A percentile compares a stretch with the other conserved stretches of the same genome.
Conservation (phyloP, 2,888 invertebrate species). For the Strigamia crassipes region DNA sequence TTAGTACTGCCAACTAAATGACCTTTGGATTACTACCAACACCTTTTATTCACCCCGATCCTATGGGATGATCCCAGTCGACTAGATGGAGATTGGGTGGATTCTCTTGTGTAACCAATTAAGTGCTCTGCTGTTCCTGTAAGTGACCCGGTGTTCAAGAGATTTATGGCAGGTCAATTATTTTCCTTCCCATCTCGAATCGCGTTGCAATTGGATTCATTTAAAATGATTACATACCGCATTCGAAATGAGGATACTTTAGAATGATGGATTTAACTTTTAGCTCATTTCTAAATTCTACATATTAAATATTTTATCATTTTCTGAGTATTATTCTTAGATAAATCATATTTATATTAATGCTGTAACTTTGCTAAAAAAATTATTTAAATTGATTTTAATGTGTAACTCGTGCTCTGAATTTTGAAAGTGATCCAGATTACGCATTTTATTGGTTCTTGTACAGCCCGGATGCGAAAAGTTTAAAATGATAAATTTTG, state of each 20-base stretch:
- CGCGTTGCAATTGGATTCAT: constrained; percentile 42
- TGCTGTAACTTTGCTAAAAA: too few species aligned
- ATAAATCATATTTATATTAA: too few species aligned
- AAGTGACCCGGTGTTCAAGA: constrained; percentile 26
- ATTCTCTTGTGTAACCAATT: constrained; percentile 25
- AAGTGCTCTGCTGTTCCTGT: constrained; percentile 38
- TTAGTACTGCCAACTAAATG: constrained; percentile 31
- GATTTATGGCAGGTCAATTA: constrained; percentile 40
- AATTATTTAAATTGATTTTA: too few species aligned
- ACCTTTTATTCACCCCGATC: constrained; percentile 38
- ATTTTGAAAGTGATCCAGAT: too few species aligned
- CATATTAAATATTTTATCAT: not conserved
- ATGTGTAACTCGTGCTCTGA: too few species aligned
- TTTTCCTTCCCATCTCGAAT: constrained; percentile 1
- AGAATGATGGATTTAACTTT: constrained; percentile 5
- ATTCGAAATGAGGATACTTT: constrained; percentile 19
- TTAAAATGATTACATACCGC: constrained; percentile 24
- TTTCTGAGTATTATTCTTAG: too few species aligned
- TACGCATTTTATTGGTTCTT: too few species aligned
- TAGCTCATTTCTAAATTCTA: not conserved
- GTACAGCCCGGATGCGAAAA: too few species aligned
- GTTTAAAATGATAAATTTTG: too few species aligned
- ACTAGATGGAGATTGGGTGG: constrained; percentile 32
- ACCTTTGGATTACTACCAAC: constrained; percentile 34
- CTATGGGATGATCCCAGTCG: constrained; percentile 25